Base-by-base conservation (phyloP, 2,888 invertebrate genomes). In the Trachelus tabidus region DNA sequence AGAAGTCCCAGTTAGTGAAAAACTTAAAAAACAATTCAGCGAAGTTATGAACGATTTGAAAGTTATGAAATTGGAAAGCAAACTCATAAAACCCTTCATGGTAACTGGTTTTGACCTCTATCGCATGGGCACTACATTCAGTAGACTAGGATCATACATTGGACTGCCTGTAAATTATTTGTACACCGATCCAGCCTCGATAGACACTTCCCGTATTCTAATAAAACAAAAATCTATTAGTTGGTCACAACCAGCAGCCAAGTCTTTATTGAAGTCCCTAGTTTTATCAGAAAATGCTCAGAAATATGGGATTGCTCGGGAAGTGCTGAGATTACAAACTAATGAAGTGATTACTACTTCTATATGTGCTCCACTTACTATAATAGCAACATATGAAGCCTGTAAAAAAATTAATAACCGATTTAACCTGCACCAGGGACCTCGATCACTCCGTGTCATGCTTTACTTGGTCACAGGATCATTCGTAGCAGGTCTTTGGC, bases 231-330 rank as follows among this genome's bases (percentile, higher is more conserved):
- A 94, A 81, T 89, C 92, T 76, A 92, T 97, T 0, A 92, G 95
- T 83, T 96, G 96, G 95, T 92, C 92, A 68, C 92, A 94, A 0
- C 93, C 94, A 79, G 93, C 92, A 79, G 96, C 95, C 0, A 90
- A 93, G 83, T 90, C 94, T 77, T 92, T 97, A 73, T 91, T 94
- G 75, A 92, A 95, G 23, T 94, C 96, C 0, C 88, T 97, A 37
- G 90, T 96, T 4, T 89, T 97, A n/a, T 95, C 96, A 23, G 95
- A 96, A 81, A 94, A 95, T 81, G 97, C 96, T 12, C 95, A 97
- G 89, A 93, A 96, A 80, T 97, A 96, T 92, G 97, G 95, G 1
- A 94, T 97, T 35, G 96, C 96, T 79, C 93, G 95, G 84, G 95
- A 97, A 90, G 93, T 97, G 76, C 89, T 95, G 79, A 94, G 94